Conservation (phyloP, 1,140 invertebrate genomes). For the Drosophila hydei region DNA sequence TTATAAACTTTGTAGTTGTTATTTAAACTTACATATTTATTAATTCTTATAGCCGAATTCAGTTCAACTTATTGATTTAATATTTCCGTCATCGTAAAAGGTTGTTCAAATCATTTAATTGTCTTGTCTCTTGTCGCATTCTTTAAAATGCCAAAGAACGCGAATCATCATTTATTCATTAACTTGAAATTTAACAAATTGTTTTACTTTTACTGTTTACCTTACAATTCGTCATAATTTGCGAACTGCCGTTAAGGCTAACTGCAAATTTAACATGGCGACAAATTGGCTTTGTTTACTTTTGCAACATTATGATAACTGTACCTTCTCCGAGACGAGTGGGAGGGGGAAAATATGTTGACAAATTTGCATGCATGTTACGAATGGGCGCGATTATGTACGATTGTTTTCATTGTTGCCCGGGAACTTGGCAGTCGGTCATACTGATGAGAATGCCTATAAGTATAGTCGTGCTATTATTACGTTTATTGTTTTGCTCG, state of each 20-base stretch:
- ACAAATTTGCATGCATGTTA: constrained; percentile 48
- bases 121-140: too few relatives aligned
- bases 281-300: constrained; percentile 26
- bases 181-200: constrained; percentile 23
- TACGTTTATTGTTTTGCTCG: constrained; percentile 27
- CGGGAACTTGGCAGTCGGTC: neutral
- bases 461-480: constrained; percentile 20
- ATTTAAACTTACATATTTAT: too few relatives aligned
- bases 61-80: neutral
- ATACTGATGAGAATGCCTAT: constrained; percentile 20
- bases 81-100: neutral
- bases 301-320: constrained; percentile 63
- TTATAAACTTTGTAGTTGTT: too few relatives aligned
- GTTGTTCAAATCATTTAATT: constrained; percentile 6
- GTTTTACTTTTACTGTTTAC: constrained; percentile 24
- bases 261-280: constrained; percentile 19
- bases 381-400: constrained; percentile 25
- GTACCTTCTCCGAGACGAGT: neutral
- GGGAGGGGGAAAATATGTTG: constrained; percentile 17
- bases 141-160: neutral
- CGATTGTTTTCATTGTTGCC: constrained; percentile 48
- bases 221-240: constrained; percentile 10
- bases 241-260: constrained; percentile 26
- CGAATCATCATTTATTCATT: constrained; percentile 15
- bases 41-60: neutral